These are phyloP conservation scores for Schizothorax lantsangensis DNA, from an alignment of 2,797 vertebrate genomes.

Conservation along the genomic window DNA sequence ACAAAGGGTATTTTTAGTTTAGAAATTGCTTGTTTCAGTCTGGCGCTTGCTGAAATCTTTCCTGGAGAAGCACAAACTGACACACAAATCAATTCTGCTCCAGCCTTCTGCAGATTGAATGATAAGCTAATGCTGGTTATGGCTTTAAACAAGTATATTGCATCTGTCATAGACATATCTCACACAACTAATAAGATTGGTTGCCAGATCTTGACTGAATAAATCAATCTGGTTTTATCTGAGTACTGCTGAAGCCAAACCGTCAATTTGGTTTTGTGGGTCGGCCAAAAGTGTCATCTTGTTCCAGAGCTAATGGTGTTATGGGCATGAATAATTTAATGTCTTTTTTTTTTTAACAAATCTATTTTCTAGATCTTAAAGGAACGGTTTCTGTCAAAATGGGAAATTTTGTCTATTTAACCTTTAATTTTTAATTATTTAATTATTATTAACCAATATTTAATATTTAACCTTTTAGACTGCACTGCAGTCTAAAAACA, in stretches of 20 bases:
- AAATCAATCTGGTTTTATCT: not conserved
- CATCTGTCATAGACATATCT: not conserved
- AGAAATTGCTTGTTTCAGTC: not conserved
- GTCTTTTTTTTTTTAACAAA: not conserved
- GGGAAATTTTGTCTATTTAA: not conserved
- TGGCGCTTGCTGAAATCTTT: not conserved
- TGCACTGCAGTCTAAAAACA: not conserved
- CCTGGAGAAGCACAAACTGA: not conserved
- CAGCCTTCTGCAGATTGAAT: not conserved
- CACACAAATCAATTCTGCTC: not conserved
- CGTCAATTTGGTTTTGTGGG: not conserved
- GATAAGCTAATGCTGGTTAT: not conserved
- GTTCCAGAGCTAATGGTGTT: not conserved
- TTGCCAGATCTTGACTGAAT: not conserved
- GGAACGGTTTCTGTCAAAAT: not conserved
- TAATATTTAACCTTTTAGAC: no score
- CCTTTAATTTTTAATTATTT: no score
- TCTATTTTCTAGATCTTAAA: not conserved
- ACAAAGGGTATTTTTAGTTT: not conserved
- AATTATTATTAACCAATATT: no score
- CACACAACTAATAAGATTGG: not conserved
- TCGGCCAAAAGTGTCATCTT: not conserved
- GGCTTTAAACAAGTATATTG: constrained; percentile 1
- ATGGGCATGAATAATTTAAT: not conserved
- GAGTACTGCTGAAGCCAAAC: not conserved